Conservation (phyloP, 2,797 vertebrate species). For the Capromys pilorides region DNA sequence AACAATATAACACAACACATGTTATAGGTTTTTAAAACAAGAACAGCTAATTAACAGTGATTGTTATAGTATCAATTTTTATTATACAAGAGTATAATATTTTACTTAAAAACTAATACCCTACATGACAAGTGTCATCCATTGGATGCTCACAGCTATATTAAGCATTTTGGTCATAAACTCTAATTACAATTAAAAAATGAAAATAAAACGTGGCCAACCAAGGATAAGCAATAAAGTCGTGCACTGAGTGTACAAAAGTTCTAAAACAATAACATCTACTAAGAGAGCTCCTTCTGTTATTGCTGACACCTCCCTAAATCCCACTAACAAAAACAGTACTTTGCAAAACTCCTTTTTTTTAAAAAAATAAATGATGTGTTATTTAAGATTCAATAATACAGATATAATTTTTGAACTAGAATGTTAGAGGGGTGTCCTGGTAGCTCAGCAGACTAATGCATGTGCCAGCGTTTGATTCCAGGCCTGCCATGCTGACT, state of each 20-base stretch:
- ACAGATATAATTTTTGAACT: neutral
- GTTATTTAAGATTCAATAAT: neutral
- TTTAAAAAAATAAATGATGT: neutral
- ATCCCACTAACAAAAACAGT: neutral
- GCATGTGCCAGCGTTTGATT: too few relatives aligned
- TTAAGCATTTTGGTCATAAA: neutral
- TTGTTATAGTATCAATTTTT: too few relatives aligned
- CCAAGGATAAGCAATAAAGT: neutral
- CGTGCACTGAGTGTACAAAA: neutral
- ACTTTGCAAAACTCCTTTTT: neutral
- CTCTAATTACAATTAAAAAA: neutral
- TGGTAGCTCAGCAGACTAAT: too few relatives aligned
- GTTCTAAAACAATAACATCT: neutral
- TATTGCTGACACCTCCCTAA: neutral
- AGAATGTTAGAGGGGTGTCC: neutral
- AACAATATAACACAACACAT: too few relatives aligned
- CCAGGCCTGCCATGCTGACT: too few relatives aligned
- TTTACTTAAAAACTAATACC: slow-evolving; percentile 20
- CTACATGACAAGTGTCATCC: neutral
- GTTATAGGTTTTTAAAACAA: neutral
- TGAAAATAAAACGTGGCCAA: neutral
- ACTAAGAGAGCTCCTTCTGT: neutral
- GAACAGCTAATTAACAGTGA: too few relatives aligned
- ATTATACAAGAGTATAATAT: neutral
- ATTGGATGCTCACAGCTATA: neutral